Percentiles rank a stretch among this genome's conserved stretches.
Conservation (phyloP, 37 sponge, comb jelly and placozoan species). For the Aphrocallistes beatrix region DNA sequence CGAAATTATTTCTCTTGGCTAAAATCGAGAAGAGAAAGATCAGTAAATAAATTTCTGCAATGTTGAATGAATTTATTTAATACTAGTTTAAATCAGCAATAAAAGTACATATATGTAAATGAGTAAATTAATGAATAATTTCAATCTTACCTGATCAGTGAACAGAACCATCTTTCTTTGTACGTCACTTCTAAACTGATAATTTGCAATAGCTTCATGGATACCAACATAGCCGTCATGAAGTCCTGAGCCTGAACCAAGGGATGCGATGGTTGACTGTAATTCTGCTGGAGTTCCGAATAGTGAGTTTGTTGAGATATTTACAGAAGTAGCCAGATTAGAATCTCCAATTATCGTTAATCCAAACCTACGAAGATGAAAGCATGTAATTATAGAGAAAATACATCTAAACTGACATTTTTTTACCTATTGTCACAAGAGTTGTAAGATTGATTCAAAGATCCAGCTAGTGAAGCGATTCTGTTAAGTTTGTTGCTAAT, state of each 20-base stretch:
- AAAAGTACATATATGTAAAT: no score
- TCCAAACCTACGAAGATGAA: background rate
- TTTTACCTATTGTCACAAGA: background rate
- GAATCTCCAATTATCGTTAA: background rate
- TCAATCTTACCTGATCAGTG: background rate
- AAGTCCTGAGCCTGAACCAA: background rate
- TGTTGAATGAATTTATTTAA: no score
- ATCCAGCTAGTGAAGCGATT: background rate
- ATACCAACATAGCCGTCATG: background rate
- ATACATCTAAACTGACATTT: no score
- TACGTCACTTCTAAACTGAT: background rate
- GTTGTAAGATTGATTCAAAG: background rate
- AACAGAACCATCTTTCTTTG: background rate
- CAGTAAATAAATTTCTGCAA: no score
- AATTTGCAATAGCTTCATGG: background rate
- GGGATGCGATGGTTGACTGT: background rate
- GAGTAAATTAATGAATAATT: no score
- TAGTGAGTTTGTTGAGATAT: background rate
- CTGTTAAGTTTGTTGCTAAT: background rate
- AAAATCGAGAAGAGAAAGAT: no score
- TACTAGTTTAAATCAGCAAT: no score
- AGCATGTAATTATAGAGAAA: no score
- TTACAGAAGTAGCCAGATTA: background rate
- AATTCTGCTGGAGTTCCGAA: background rate
- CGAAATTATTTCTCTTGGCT: no score